Conservation (phyloP, 2,888 invertebrate species). For the Amiota mariae region DNA sequence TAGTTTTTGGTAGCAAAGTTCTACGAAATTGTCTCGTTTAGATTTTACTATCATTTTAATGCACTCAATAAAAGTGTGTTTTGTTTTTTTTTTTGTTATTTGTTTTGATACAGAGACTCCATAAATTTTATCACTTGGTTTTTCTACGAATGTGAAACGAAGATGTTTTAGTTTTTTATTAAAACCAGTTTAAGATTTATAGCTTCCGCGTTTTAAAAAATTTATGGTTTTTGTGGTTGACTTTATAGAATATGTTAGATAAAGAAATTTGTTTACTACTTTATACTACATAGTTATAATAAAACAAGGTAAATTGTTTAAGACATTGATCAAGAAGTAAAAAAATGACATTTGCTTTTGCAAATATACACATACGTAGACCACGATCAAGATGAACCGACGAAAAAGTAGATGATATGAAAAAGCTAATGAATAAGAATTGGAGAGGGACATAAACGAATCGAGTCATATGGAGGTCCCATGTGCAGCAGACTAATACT, state of each 20-base stretch:
- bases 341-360: too few relatives aligned
- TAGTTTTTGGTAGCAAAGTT: neutral
- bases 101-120: neutral
- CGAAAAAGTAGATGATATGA: too few relatives aligned
- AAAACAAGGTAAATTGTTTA: too few relatives aligned
- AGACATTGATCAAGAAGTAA: too few relatives aligned
- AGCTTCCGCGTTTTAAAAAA: slow-evolving; percentile 8
- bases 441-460: too few relatives aligned
- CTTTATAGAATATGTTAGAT: neutral
- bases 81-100: neutral
- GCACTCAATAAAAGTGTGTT: neutral
- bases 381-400: too few relatives aligned
- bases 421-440: too few relatives aligned
- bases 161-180: neutral
- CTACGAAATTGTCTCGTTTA: neutral
- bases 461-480: too few relatives aligned
- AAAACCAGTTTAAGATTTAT: slow-evolving; percentile 18
- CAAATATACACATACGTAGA: too few relatives aligned
- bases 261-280: too few relatives aligned
- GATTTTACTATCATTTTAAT: slow-evolving; percentile 3
- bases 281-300: too few relatives aligned
- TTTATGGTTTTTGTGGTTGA: slow-evolving; percentile 3
- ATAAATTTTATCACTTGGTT: neutral
- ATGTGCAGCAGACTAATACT: too few relatives aligned
- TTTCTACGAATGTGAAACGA: slow-evolving; percentile 8